phyloP scores from a whole-genome alignment of 2,888 invertebrate species.

The Euspilapteryx auroguttella region DNA sequence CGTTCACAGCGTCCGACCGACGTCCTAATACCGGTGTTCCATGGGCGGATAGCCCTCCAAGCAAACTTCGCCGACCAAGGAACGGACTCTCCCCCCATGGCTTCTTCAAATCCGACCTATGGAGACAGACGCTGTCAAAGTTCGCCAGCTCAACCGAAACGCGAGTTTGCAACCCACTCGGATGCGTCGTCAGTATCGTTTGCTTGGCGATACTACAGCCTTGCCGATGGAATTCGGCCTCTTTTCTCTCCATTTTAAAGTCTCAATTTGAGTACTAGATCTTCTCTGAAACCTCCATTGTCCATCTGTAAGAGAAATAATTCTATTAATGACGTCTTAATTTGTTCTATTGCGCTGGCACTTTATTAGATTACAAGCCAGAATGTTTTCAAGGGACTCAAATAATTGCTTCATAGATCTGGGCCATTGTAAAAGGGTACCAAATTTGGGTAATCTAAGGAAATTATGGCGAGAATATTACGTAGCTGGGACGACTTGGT shows the following conservation, averaged over 20 bases:
- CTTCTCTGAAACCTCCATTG: no score
- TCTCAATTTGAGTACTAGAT: neutral
- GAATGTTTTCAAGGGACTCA: no score
- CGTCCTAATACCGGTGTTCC: conserved; percentile 46
- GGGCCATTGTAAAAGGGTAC: no score
- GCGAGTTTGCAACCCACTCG: conserved; percentile 42
- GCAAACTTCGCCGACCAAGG: conserved; percentile 21
- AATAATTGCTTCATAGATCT: no score
- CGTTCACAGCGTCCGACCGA: conserved; percentile 43
- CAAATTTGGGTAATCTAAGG: no score
- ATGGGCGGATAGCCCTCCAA: conserved; percentile 41
- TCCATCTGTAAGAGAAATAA: conserved; percentile 1
- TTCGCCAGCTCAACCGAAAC: conserved; percentile 51
- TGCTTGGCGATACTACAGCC: conserved; percentile 52
- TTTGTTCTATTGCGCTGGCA: no score
- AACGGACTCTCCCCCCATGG: conserved; percentile 40
- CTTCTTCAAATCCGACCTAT: conserved; percentile 30
- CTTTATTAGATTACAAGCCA: no score
- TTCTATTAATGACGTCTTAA: no score
- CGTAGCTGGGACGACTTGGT: no score
- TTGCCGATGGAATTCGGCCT: conserved; percentile 37
- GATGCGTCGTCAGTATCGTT: conserved; percentile 48
- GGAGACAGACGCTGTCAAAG: conserved; percentile 39
- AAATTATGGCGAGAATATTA: no score
- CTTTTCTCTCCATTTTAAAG: conserved; percentile 32